These are phyloP conservation scores for Nephrotoma flavescens DNA, from an alignment of 2,888 invertebrate genomes.

Conservation along the genomic window DNA sequence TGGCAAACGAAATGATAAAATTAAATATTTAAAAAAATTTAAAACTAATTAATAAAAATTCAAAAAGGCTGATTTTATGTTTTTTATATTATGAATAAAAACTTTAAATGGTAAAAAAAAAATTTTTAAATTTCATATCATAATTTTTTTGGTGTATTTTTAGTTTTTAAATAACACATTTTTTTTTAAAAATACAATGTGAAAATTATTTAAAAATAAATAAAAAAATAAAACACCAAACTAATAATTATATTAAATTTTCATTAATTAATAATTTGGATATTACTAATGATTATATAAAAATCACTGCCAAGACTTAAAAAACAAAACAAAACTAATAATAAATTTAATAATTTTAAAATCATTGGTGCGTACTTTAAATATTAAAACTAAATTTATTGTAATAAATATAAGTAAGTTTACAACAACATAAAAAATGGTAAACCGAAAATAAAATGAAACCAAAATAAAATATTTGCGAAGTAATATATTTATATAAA, in stretches of 20 bases:
- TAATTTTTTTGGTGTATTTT: not conserved
- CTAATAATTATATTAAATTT: not conserved
- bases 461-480: not conserved
- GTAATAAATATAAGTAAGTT: not conserved
- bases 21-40: not conserved
- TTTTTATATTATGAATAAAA: not conserved
- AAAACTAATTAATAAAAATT: not conserved
- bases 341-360: not conserved
- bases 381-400: not conserved
- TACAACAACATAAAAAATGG: not conserved
- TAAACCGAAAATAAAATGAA: not conserved
- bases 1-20: not conserved
- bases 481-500: not conserved
- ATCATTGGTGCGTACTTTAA: constrained; percentile 5
- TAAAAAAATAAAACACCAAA: not conserved
- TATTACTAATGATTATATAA: not conserved
- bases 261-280: not conserved
- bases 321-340: not conserved
- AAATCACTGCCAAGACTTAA: constrained; percentile 4
- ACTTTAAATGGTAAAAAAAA: not conserved
- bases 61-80: constrained; percentile 2
- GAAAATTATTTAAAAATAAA: not conserved
- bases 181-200: not conserved
- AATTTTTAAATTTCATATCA: not conserved
- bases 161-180: not conserved